Conservation (phyloP, 2,113 vertebrate genomes). For the Maccullochella peelii region DNA sequence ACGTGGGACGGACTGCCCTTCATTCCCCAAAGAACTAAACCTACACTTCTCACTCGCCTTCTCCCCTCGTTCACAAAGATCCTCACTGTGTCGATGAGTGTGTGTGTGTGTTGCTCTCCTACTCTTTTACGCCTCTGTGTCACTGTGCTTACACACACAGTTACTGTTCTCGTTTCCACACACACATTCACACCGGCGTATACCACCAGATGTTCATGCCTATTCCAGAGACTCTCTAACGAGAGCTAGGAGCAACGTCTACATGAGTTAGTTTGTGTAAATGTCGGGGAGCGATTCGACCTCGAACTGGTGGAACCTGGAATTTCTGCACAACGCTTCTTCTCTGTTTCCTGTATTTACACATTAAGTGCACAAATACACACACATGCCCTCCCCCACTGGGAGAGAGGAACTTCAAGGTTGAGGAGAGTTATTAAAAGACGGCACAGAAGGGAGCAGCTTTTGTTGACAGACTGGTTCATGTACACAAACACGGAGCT, state of each 20-base stretch:
- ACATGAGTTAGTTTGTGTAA: constrained; percentile 29
- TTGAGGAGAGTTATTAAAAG: constrained; percentile 27
- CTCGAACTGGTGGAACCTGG: constrained; percentile 27
- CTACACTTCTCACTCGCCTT: constrained; percentile 63
- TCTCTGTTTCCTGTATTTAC: constrained; percentile 61
- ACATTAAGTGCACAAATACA: constrained; percentile 59
- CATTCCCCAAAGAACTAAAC: constrained; percentile 65
- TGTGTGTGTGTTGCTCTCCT: constrained; percentile 51
- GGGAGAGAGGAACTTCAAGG: constrained; percentile 39
- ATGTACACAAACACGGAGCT: constrained; percentile 44
- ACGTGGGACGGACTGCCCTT: constrained; percentile 41
- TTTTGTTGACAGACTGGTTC: constrained; percentile 48
- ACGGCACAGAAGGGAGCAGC: constrained; percentile 38
- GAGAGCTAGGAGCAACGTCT: constrained; percentile 36
- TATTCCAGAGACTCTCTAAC: constrained; percentile 62
- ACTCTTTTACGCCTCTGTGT: constrained; percentile 59
- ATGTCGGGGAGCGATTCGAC: constrained; percentile 32
- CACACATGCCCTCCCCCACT: constrained; percentile 40
- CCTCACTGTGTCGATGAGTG: constrained; percentile 60
- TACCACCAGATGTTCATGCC: constrained; percentile 35
- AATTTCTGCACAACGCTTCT: constrained; percentile 68
- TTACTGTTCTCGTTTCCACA: constrained; percentile 38
- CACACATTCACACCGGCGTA: constrained; percentile 13
- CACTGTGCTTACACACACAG: constrained; percentile 68
- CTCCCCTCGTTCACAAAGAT: constrained; percentile 63